These are phyloP conservation scores for Spinus olivaceus DNA, from an alignment of 2,797 vertebrate genomes.

Conservation along the genomic window DNA sequence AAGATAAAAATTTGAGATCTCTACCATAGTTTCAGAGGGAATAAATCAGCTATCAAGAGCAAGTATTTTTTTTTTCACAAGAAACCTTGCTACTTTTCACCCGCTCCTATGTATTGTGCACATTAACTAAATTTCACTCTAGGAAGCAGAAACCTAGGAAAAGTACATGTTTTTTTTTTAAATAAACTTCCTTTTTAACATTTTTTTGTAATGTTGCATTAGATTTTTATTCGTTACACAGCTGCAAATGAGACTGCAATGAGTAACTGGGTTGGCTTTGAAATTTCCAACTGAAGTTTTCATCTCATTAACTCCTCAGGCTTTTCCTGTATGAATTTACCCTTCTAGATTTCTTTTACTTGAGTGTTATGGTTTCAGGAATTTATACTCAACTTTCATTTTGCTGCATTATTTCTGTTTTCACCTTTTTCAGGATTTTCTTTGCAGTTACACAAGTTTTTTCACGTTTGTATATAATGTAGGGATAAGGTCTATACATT, in stretches of 20 bases:
- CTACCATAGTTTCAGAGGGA: neutral
- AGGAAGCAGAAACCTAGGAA: neutral
- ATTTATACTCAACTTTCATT: neutral
- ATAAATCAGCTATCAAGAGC: neutral
- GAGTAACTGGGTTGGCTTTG: neutral
- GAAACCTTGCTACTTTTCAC: neutral
- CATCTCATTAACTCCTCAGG: neutral
- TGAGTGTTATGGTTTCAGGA: neutral
- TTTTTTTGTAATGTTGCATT: neutral
- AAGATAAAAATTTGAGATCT: neutral
- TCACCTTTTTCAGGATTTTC: neutral
- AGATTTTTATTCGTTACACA: neutral
- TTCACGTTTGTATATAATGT: neutral
- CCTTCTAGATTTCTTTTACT: neutral
- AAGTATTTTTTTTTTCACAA: neutral
- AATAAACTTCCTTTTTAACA: neutral
- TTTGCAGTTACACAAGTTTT: neutral
- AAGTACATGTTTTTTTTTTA: neutral
- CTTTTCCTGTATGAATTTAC: neutral
- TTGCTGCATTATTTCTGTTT: neutral
- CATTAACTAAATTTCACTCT: neutral
- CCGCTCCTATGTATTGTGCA: neutral
- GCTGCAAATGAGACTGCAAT: neutral
- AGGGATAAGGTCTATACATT: neutral
- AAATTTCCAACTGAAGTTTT: neutral